A percentile compares a stretch with the other conserved stretches of the same genome.
These are phyloP conservation scores for Cistogaster globosa DNA, from an alignment of 2,888 invertebrate species.

Conservation along the genomic window DNA sequence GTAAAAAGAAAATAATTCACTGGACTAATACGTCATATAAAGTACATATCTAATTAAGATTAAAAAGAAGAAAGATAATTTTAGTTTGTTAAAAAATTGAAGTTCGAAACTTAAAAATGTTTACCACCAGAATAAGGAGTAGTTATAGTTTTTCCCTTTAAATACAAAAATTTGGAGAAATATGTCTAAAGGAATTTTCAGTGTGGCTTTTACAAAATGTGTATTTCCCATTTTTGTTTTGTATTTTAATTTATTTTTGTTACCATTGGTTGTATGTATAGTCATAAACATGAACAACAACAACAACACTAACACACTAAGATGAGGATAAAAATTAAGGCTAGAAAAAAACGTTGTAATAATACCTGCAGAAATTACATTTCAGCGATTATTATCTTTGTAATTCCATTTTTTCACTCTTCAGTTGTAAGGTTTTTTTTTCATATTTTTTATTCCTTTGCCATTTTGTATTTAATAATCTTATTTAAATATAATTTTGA, in stretches of 20 bases:
- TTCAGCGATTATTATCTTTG: constrained; percentile 71
- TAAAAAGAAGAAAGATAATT: too few relatives aligned
- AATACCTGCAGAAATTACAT: constrained; percentile 72
- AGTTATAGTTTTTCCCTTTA: too few relatives aligned
- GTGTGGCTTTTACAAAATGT: not conserved
- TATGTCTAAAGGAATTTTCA: not conserved
- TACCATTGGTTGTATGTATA: constrained; percentile 54
- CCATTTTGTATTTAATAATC: constrained; percentile 13
- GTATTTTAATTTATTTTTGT: constrained; percentile 5
- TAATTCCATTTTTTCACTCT: constrained; percentile 65
- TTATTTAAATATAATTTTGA: constrained; percentile 16
- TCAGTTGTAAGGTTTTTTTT: constrained; percentile 43
- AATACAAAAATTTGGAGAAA: too few relatives aligned
- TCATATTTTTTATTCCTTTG: constrained; percentile 46
- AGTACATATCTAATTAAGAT: too few relatives aligned
- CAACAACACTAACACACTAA: constrained; percentile 27
- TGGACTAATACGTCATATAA: too few relatives aligned
- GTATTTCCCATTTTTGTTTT: constrained; percentile 28
- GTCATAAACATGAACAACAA: constrained; percentile 35
- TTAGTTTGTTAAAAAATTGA: too few relatives aligned
- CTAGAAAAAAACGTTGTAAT: constrained; percentile 47
- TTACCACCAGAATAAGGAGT: too few relatives aligned
- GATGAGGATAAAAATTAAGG: constrained; percentile 20
- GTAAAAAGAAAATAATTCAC: too few relatives aligned
- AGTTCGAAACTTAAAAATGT: too few relatives aligned